Percentiles rank a stretch among this genome's conserved stretches.
Conservation (phyloP, 1,140 invertebrate species). For the Melipona quadrifasciata region DNA sequence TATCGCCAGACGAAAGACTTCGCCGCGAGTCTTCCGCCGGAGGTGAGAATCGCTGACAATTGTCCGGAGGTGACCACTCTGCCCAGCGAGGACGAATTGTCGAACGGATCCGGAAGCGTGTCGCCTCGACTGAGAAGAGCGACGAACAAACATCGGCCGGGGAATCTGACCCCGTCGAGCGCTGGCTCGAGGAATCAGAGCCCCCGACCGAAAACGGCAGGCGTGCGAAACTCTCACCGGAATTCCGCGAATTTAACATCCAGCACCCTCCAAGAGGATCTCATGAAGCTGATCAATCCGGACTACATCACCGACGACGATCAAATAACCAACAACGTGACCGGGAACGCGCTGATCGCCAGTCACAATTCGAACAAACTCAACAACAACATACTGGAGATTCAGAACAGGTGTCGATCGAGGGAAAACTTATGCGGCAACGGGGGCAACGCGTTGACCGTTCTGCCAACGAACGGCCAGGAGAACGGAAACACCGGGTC, state of each 20-base stretch:
- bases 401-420: constrained; percentile 80
- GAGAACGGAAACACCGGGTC: constrained; percentile 78
- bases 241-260: constrained; percentile 86
- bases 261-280: constrained; percentile 92
- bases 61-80: constrained; percentile 80
- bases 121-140: constrained; percentile 82
- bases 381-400: constrained; percentile 78
- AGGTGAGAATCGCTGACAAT: constrained; percentile 80
- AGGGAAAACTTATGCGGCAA: constrained; percentile 83
- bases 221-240: constrained; percentile 80
- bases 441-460: constrained; percentile 74
- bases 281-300: constrained; percentile 94
- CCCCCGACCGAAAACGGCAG: constrained; percentile 81
- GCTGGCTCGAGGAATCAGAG: constrained; percentile 84
- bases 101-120: constrained; percentile 82
- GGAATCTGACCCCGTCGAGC: constrained; percentile 79
- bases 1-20: constrained; percentile 80
- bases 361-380: constrained; percentile 75
- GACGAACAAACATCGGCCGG: constrained; percentile 76
- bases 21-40: constrained; percentile 75
- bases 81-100: constrained; percentile 84
- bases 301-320: constrained; percentile 85
- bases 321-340: constrained; percentile 73
- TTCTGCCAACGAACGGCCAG: constrained; percentile 73
- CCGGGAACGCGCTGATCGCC: constrained; percentile 55